These are phyloP conservation scores for Taphrorychus bicolor DNA, from an alignment of 2,888 invertebrate genomes.

Conservation along the genomic window DNA sequence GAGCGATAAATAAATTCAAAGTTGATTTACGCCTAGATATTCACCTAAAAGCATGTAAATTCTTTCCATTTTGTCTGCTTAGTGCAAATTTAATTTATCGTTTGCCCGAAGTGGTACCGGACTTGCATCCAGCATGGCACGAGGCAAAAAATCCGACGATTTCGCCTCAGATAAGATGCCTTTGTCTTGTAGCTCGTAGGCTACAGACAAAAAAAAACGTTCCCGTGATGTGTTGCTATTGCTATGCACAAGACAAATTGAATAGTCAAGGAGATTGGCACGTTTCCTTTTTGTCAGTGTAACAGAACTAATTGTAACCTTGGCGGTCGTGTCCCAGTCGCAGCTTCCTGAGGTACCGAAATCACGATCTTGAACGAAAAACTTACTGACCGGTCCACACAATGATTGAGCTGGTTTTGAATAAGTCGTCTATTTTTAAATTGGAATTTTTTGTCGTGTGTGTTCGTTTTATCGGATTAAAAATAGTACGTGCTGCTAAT, in stretches of 20 bases:
- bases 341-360: constrained; percentile 24
- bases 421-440: constrained; percentile 21
- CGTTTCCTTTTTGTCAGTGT: too few relatives aligned
- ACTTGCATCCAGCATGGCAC: constrained; percentile 7
- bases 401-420: constrained; percentile 14
- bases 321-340: constrained; percentile 16
- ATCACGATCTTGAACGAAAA: constrained; percentile 23
- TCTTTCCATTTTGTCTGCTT: constrained; percentile 34
- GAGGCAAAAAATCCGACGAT: background rate
- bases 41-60: constrained; percentile 40
- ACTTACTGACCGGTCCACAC: constrained; percentile 11
- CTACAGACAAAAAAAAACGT: too few relatives aligned
- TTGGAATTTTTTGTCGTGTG: constrained; percentile 10
- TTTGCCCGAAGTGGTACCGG: constrained; percentile 13
- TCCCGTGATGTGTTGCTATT: background rate
- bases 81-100: constrained; percentile 36
- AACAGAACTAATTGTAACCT: constrained; percentile 25
- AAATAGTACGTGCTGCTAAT: constrained; percentile 1
- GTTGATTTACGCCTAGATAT: constrained; percentile 35
- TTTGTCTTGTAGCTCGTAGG: background rate
- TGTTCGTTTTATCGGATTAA: constrained; percentile 3
- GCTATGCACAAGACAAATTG: background rate
- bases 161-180: background rate
- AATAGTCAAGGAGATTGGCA: background rate
- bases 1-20: constrained; percentile 31